Conservation (phyloP, 2,888 invertebrate species). For the Caenorhabditis sp. region DNA sequence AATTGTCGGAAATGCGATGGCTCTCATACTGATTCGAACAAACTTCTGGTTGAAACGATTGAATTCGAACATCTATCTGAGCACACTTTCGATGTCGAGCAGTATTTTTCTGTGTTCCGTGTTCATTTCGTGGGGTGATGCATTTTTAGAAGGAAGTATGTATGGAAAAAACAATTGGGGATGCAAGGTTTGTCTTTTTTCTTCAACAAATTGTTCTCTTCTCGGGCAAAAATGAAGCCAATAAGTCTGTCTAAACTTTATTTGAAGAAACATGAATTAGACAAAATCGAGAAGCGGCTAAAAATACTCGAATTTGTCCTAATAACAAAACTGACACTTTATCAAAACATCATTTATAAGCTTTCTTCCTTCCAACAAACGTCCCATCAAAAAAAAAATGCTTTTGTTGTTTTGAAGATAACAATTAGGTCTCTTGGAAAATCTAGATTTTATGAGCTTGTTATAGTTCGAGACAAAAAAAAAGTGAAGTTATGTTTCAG, state of each 20-base stretch:
- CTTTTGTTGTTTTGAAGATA: background rate
- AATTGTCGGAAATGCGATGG: constrained; percentile 69
- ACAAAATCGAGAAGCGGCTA: too few relatives aligned
- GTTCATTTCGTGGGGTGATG: constrained; percentile 65
- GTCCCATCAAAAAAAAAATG: too few relatives aligned
- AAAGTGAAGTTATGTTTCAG: constrained; percentile 12
- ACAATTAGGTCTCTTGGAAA: background rate
- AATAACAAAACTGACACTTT: too few relatives aligned
- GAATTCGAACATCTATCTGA: constrained; percentile 69
- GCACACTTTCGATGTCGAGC: constrained; percentile 64
- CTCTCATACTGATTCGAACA: constrained; percentile 66
- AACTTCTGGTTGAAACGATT: constrained; percentile 68
- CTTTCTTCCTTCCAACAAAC: too few relatives aligned
- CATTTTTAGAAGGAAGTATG: constrained; percentile 54
- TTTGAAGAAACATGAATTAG: too few relatives aligned
- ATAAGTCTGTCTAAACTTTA: too few relatives aligned
- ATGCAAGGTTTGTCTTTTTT: constrained; percentile 33
- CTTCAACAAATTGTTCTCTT: background rate
- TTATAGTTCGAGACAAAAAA: background rate
- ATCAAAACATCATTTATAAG: too few relatives aligned
- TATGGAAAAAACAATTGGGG: constrained; percentile 61
- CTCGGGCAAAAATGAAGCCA: background rate
- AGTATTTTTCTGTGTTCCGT: constrained; percentile 68
- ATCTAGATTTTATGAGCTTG: background rate
- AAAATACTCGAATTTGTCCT: too few relatives aligned